A percentile compares a stretch with the other conserved stretches of the same genome.
Evolutionary conservation across 2,888 invertebrate genomes (phyloP).

Genomic region (Drosophila ustulata): DNA sequence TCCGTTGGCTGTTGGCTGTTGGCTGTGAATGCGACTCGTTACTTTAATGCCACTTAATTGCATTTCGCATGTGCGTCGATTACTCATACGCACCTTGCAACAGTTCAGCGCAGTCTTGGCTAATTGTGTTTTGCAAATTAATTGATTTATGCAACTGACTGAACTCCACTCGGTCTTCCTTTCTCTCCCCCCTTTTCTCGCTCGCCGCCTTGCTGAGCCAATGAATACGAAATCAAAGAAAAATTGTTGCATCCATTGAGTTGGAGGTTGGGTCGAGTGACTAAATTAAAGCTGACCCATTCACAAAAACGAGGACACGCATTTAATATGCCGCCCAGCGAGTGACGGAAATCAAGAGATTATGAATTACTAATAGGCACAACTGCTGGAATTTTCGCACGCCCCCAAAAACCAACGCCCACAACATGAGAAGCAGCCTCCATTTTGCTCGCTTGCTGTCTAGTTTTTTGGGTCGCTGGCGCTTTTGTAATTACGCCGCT

Average conservation of each 20-base stretch:
- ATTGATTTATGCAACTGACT: constrained; percentile 71
- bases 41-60: constrained; percentile 66
- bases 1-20: constrained; percentile 9
- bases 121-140: constrained; percentile 74
- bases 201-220: constrained; percentile 11
- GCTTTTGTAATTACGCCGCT: constrained; percentile 71
- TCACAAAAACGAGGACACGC: constrained; percentile 59
- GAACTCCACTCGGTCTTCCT: too few species aligned
- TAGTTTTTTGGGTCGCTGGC: constrained; percentile 56
- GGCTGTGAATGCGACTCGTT: constrained; percentile 29
- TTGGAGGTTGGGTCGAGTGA: constrained; percentile 13
- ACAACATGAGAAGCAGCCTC: constrained; percentile 8
- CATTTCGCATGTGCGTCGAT: constrained; percentile 50
- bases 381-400: constrained; percentile 75
- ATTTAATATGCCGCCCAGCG: background rate
- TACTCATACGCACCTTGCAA: constrained; percentile 63
- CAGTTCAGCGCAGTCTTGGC: constrained; percentile 9
- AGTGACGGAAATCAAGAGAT: constrained; percentile 24
- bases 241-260: constrained; percentile 31
- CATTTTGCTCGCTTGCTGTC: constrained; percentile 8
- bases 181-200: background rate
- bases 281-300: constrained; percentile 71
- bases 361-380: constrained; percentile 78
- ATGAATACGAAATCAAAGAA: constrained; percentile 71
- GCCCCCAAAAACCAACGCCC: constrained; percentile 34